Base-by-base conservation (phyloP, 2,113 vertebrate species). In the Pseudonaja textilis region DNA sequence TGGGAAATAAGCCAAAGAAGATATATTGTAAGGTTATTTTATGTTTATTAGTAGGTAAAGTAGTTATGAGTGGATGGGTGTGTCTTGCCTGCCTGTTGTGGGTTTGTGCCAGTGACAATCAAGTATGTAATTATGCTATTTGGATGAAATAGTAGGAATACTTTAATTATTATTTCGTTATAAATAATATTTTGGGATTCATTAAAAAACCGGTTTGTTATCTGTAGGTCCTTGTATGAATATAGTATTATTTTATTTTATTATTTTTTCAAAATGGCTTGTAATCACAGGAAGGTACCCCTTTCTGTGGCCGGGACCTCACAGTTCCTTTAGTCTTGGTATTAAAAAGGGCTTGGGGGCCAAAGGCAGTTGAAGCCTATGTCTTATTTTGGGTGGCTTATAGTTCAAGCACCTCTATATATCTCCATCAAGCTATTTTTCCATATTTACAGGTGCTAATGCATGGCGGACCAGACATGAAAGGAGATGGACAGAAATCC, bases 391-490 rank as follows among this genome's bases (percentile, higher is more conserved):
- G 42, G 74, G 18, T 81, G 74, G 74, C 7, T 81, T 81, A 42
- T 23, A 7, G 5, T 39, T 81, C 34, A 81, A 42, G 74, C 34
- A 42, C 18, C 34, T 3, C 74, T 42, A 42, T 42, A 42, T 42
- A 81, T 81, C 34, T 42, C 74, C 74, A 59, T 64, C 45, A 39
- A 34, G 22, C 61, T 92, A 8, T 39, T n/a, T 54, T 90, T 93
- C 56, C 86, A 16, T 87, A 92, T 96, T 97, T 97, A 22, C 94
- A 99, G 99, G 98, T 98, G 97, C 97, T 98, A 97, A 97, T 98
- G 95, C 97, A 98, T 95, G 97, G 95, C 97, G 91, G 98, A 96
- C 97, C 97, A 95, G 98, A 98, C 95, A 95, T 39, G 81, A 98
- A 98, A 97, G 96, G 96, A 50, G 98, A 98, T 95, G 97, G 97